Base-by-base conservation (phyloP, 2,113 vertebrate genomes). In the Sisor rabdophorus region DNA sequence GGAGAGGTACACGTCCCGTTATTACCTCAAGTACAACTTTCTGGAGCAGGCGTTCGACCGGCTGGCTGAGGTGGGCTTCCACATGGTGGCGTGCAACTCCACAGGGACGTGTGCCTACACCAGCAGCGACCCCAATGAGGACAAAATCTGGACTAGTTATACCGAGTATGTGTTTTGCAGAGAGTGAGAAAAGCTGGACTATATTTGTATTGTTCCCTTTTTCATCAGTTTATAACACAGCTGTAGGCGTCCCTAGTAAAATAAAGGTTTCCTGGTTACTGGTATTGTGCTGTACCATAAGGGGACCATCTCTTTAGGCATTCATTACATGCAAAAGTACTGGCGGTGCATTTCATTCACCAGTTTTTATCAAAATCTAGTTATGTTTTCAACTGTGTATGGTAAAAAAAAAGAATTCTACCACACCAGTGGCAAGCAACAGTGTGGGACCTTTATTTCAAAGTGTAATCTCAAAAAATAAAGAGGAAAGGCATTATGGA, bases 141-240 rank as follows among this genome's bases (percentile, higher is more conserved):
- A 99, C 93, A 98, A 96, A 90, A 93, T 96, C 90, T 99, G 96
- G 97, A 96, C 94, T 90, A 98, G 96, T 91, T 98, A 98, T 93
- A 99, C 95, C 26, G 96, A 98, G 88, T 98, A 99, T 13, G 94
- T 98, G 53, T 99, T 99, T 91, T 92, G 92, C 87, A 91, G 93
- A 86, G 92, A 92, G 80, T 93, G 88, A 94, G 36, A 4, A 13
- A 20, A 19, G 0, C 7, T 50, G 64, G 64, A 50, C 15, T 44
- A 44, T 44, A 44, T 44, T 44, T 44, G 50, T 24, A 8, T 48
- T 24, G 7, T 44, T 11, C 19, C 16, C 36, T 26, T 26, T n/a
- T 36, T 15, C 40, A 26, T 4, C 44, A 48, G 15, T 48, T 67
- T 26, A 48, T 26, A 50, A 22, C 44, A 16, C 36, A 44, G 5